Conservation (phyloP, 2,888 invertebrate genomes). For the Drosophila acutilabella region DNA sequence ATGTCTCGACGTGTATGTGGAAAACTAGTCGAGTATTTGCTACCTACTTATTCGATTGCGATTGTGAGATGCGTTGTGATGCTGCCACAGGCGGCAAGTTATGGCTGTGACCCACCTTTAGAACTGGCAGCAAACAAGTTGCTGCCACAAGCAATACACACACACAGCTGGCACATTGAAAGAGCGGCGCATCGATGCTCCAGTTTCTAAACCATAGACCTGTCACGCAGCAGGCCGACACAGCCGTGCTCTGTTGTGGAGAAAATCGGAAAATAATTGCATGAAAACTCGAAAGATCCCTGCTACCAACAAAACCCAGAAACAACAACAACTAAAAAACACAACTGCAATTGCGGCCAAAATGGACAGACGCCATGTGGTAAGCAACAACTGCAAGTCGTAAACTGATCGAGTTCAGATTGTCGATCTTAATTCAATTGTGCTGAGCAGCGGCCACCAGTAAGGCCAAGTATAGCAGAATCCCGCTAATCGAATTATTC, state of each 20-base stretch:
- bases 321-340: background rate
- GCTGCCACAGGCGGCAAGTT: slow-evolving; percentile 63
- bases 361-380: slow-evolving; percentile 21
- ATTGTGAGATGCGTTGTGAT: slow-evolving; percentile 34
- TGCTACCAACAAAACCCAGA: slow-evolving; percentile 60
- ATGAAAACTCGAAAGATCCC: slow-evolving; percentile 68
- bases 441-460: slow-evolving; percentile 21
- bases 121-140: slow-evolving; percentile 70
- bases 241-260: slow-evolving; percentile 51
- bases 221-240: slow-evolving; percentile 77
- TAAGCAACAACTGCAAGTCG: slow-evolving; percentile 13
- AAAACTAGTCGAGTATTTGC: slow-evolving; percentile 31
- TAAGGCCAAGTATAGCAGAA: slow-evolving; percentile 28
- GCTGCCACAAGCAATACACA: slow-evolving; percentile 18
- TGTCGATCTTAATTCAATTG: slow-evolving; percentile 60
- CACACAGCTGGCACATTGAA: slow-evolving; percentile 46
- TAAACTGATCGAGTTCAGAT: slow-evolving; percentile 64
- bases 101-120: slow-evolving; percentile 83
- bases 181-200: slow-evolving; percentile 71
- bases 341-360: slow-evolving; percentile 65
- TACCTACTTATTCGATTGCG: slow-evolving; percentile 16
- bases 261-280: slow-evolving; percentile 80
- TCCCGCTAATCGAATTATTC: slow-evolving; percentile 72
- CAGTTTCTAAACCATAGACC: slow-evolving; percentile 79
- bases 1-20: slow-evolving; percentile 44